Conservation (phyloP, 2,888 invertebrate species). For the Zele albiditarsus region DNA sequence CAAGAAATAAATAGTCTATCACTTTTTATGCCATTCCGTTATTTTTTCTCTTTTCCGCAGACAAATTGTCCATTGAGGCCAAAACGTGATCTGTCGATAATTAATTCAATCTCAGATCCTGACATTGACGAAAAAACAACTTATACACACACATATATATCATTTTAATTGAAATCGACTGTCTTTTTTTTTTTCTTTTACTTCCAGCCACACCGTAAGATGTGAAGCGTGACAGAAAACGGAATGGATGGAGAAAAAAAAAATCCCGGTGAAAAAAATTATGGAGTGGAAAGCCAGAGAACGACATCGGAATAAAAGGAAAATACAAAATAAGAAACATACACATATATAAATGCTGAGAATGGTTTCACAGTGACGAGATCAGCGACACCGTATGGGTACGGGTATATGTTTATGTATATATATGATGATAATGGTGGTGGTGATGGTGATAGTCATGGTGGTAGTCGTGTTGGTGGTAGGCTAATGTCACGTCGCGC, state of each 20-base stretch:
- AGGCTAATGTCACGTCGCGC: constrained; percentile 69
- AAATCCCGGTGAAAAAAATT: constrained; percentile 11
- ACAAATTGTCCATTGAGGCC: constrained; percentile 20
- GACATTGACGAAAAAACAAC: constrained; percentile 32
- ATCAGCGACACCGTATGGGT: background rate
- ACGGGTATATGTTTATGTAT: background rate
- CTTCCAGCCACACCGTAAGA: background rate
- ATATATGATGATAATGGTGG: background rate
- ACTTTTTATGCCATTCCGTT: background rate
- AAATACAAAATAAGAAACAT: background rate
- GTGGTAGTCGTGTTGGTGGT: constrained; percentile 52
- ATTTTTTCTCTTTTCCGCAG: constrained; percentile 10
- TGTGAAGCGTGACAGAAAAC: background rate
- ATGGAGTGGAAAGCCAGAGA: constrained; percentile 28
- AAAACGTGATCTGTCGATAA: constrained; percentile 40
- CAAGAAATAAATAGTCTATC: constrained; percentile 34
- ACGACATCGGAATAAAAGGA: constrained; percentile 21
- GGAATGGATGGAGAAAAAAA: constrained; percentile 22
- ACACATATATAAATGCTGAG: background rate
- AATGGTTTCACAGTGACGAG: background rate
- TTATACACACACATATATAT: background rate
- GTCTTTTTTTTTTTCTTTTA: constrained; percentile 10
- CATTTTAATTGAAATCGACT: constrained; percentile 35
- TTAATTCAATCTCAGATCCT: constrained; percentile 41
- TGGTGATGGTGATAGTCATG: constrained; percentile 29